A percentile compares a stretch with the other conserved stretches of the same genome.
These are phyloP conservation scores for Tragelaphus buxtoni DNA, from an alignment of 2,113 vertebrate species.

Conservation along the genomic window DNA sequence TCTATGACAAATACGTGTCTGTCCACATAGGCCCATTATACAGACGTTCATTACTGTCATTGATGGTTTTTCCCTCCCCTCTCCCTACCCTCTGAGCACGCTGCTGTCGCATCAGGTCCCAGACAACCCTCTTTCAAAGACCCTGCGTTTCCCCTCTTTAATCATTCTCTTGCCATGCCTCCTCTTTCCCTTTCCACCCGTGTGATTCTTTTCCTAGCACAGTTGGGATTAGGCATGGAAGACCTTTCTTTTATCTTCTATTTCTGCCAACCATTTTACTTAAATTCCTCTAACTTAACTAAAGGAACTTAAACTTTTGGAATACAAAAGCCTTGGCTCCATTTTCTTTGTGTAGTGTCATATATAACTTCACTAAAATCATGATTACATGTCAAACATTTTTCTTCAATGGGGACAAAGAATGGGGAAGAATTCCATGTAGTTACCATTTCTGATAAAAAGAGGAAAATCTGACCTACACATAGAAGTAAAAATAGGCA, in stretches of 20 bases:
- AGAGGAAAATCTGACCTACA: neutral
- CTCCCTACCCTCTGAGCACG: neutral
- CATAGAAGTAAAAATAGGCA: neutral
- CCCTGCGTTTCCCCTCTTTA: neutral
- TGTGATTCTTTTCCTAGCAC: neutral
- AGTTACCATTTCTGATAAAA: neutral
- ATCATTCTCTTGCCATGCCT: neutral
- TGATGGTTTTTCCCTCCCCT: neutral
- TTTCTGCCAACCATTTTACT: neutral
- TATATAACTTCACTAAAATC: neutral
- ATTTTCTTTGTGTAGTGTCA: neutral
- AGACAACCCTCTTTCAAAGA: neutral
- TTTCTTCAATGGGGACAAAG: neutral
- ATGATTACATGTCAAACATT: neutral
- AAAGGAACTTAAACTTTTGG: neutral
- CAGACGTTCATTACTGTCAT: neutral
- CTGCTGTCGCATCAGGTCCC: neutral
- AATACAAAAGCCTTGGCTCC: neutral
- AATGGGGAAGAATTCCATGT: neutral
- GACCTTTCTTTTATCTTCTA: neutral
- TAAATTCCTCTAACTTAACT: neutral
- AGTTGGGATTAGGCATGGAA: neutral
- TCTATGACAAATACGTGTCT: neutral
- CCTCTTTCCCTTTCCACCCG: neutral
- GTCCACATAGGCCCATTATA: neutral